phyloP scores from a whole-genome alignment of 2,797 vertebrate genomes.

The Erethizon dorsatum region DNA sequence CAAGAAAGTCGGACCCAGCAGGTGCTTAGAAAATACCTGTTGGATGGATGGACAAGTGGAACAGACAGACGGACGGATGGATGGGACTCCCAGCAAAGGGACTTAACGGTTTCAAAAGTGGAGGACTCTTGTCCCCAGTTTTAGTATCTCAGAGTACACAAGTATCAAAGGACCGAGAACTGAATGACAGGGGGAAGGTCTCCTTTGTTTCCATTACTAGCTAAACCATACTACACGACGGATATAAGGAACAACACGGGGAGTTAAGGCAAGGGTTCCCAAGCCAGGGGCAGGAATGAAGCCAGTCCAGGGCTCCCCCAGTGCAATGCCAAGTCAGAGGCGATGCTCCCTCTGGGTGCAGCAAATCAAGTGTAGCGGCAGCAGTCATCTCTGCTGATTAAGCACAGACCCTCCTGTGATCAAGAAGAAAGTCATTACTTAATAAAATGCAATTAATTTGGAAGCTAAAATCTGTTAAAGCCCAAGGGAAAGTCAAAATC shows the following conservation, averaged over 20 bases:
- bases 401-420: conserved; percentile 8
- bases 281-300: too few species aligned
- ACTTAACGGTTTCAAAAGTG: not conserved
- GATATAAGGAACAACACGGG: not conserved
- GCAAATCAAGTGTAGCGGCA: not conserved
- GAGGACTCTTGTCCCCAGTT: not conserved
- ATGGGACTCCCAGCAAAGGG: not conserved
- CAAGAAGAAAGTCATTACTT: conserved; percentile 48
- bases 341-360: not conserved
- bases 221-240: not conserved
- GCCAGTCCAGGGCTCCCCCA: not conserved
- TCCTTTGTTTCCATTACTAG: not conserved
- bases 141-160: not conserved
- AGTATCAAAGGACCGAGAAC: not conserved
- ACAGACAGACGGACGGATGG: not conserved
- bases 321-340: rapidly evolving
- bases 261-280: not conserved
- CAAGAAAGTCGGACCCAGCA: not conserved
- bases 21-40: not conserved
- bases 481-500: conserved; percentile 7
- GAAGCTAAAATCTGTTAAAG: conserved; percentile 45
- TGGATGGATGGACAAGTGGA: rapidly evolving
- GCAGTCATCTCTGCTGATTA: not conserved
- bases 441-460: conserved; percentile 61
- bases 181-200: rapidly evolving